Evolutionary conservation across 2,797 vertebrate species (phyloP).

Genomic region (Hemibagrus guttatus): DNA sequence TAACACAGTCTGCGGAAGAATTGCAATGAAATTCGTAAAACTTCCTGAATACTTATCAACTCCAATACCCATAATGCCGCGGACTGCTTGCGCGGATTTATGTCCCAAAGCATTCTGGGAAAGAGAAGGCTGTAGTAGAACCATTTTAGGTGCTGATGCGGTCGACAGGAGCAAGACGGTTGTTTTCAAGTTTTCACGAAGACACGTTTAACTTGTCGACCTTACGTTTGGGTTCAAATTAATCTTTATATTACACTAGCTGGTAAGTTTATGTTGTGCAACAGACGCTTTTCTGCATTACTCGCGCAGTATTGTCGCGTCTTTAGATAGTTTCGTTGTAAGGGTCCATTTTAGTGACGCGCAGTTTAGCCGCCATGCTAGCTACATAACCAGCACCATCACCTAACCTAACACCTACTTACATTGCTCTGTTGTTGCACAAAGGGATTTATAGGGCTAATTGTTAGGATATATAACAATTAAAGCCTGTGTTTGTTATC

Average conservation of each 20-base stretch:
- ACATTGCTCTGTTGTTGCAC: neutral
- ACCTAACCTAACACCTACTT: neutral
- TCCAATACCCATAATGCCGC: conserved; percentile 43
- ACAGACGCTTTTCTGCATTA: neutral
- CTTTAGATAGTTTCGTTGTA: neutral
- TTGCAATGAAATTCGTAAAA: neutral
- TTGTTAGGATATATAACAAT: neutral
- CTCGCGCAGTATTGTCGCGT: neutral
- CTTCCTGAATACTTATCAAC: neutral
- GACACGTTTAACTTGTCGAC: neutral
- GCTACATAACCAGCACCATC: neutral
- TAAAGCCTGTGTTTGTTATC: neutral
- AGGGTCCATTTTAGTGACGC: conserved; percentile 50
- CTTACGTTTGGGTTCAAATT: neutral
- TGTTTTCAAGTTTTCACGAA: neutral
- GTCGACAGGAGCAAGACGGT: neutral
- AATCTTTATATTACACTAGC: neutral
- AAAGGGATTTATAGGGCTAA: no score
- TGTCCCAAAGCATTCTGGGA: conserved; percentile 72
- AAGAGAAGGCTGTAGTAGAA: conserved; percentile 67
- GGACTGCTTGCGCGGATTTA: neutral
- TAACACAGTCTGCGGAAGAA: neutral
- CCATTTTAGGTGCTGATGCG: conserved; percentile 54
- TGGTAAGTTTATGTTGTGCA: conserved; percentile 35
- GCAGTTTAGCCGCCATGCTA: conserved; percentile 9